These are phyloP conservation scores for Apamea anceps DNA, from an alignment of 2,888 invertebrate species.

Conservation along the genomic window DNA sequence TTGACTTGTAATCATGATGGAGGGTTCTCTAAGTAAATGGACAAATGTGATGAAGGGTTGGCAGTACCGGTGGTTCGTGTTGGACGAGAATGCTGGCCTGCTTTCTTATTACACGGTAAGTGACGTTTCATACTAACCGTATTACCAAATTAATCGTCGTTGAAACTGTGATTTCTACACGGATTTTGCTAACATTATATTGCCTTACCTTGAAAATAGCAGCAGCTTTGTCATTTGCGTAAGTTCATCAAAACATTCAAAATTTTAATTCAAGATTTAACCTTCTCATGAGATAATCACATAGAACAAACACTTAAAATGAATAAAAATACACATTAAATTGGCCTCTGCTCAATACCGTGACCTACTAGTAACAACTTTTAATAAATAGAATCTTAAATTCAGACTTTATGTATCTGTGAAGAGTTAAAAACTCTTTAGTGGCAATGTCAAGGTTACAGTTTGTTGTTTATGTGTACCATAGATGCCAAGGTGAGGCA, in stretches of 20 bases:
- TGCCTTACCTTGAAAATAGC: slow-evolving; percentile 2
- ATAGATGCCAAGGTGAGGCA: slow-evolving; percentile 60
- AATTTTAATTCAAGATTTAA: slow-evolving; percentile 34
- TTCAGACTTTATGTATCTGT: slow-evolving; percentile 2
- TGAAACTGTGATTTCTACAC: slow-evolving; percentile 45
- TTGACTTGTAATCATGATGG: slow-evolving; percentile 92
- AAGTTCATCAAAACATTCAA: background rate
- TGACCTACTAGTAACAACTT: slow-evolving; percentile 19
- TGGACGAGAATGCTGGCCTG: slow-evolving; percentile 98
- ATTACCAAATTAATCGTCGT: slow-evolving; percentile 47
- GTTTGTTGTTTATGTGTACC: slow-evolving; percentile 58
- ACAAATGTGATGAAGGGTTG: slow-evolving; percentile 99
- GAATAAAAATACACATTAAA: slow-evolving; percentile 27
- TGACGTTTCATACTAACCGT: slow-evolving; percentile 80
- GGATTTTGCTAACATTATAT: slow-evolving; percentile 2
- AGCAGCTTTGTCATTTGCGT: background rate
- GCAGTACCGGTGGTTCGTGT: slow-evolving; percentile 99
- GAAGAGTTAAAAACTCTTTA: slow-evolving; percentile 36
- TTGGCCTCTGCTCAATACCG: slow-evolving; percentile 28
- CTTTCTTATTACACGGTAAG: slow-evolving; percentile 99
- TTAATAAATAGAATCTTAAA: background rate
- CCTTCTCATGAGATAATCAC: slow-evolving; percentile 20
- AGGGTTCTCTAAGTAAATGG: slow-evolving; percentile 98
- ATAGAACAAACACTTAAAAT: slow-evolving; percentile 3
- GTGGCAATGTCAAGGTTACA: slow-evolving; percentile 63